phyloP scores from a whole-genome alignment of 2,888 invertebrate species.

The Eumacrocentrus americanus region DNA sequence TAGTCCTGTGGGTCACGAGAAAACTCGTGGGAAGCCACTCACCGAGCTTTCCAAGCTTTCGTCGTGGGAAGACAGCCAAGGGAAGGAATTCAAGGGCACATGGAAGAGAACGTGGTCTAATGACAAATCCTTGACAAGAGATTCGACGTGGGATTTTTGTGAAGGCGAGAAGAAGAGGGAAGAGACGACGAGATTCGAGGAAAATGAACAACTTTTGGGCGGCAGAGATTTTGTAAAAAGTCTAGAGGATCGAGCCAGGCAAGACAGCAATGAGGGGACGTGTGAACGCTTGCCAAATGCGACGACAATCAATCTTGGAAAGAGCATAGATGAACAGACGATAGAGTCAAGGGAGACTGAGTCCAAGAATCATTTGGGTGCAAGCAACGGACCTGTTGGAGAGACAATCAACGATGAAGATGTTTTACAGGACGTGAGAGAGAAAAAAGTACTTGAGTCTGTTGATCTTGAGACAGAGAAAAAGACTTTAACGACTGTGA shows the following conservation, averaged over 20 bases:
- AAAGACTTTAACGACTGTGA: conserved; percentile 10
- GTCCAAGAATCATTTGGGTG: background rate
- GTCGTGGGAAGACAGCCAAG: conserved; percentile 20
- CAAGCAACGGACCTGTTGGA: background rate
- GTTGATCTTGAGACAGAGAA: background rate
- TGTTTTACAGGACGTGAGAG: background rate
- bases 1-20: background rate
- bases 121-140: conserved; percentile 6
- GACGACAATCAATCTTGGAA: conserved; percentile 45
- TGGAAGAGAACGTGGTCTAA: background rate
- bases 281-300: conserved; percentile 44
- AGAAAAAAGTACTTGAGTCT: background rate
- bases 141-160: conserved; percentile 1
- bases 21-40: background rate
- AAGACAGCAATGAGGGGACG: conserved; percentile 17
- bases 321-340: conserved; percentile 10
- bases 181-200: conserved; percentile 21
- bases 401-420: background rate
- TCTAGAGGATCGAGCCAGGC: conserved; percentile 5
- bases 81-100: conserved; percentile 32
- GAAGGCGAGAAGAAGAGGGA: conserved; percentile 15
- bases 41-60: conserved; percentile 23
- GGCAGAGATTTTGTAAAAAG: conserved; percentile 2
- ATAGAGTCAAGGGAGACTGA: conserved; percentile 7
- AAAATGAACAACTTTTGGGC: conserved; percentile 25